These are phyloP conservation scores for Lanistes nyassanus DNA, from an alignment of 1,140 invertebrate species.

Conservation along the genomic window DNA sequence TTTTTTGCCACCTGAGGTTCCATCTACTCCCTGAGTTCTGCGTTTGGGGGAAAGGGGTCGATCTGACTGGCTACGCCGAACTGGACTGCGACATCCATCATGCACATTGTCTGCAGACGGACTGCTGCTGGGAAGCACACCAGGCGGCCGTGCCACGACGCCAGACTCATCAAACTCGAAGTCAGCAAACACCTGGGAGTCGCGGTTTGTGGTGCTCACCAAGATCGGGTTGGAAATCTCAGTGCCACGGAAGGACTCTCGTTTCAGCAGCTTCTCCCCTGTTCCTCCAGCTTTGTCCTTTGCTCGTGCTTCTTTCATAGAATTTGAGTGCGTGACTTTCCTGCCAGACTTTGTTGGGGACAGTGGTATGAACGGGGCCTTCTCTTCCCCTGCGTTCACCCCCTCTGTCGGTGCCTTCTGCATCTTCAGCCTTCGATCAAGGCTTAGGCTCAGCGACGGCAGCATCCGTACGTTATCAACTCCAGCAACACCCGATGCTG, in stretches of 20 bases:
- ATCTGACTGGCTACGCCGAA: constrained; percentile 31
- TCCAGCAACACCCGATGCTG: too few relatives aligned
- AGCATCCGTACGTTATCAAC: too few relatives aligned
- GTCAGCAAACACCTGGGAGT: constrained; percentile 39
- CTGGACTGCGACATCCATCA: constrained; percentile 10
- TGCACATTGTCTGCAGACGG: not conserved
- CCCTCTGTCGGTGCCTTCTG: constrained; percentile 7
- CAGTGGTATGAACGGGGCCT: constrained; percentile 13
- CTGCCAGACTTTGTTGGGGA: constrained; percentile 10
- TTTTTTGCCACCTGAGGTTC: not conserved
- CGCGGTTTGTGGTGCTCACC: constrained; percentile 42
- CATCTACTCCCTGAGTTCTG: not conserved
- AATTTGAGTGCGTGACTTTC: constrained; percentile 16
- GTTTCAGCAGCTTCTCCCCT: constrained; percentile 26
- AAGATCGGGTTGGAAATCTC: constrained; percentile 44
- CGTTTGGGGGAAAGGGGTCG: constrained; percentile 15
- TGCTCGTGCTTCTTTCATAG: constrained; percentile 13
- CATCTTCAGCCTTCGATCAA: constrained; percentile 3
- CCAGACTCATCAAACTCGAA: constrained; percentile 29
- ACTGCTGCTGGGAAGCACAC: not conserved
- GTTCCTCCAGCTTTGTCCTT: constrained; percentile 1
- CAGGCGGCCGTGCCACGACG: constrained; percentile 14
- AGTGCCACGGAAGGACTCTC: constrained; percentile 33
- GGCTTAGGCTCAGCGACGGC: too few relatives aligned
- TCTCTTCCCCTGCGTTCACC: constrained; percentile 6